phyloP scores from a whole-genome alignment of 2,888 invertebrate genomes.

The Dascillus cervinus region DNA sequence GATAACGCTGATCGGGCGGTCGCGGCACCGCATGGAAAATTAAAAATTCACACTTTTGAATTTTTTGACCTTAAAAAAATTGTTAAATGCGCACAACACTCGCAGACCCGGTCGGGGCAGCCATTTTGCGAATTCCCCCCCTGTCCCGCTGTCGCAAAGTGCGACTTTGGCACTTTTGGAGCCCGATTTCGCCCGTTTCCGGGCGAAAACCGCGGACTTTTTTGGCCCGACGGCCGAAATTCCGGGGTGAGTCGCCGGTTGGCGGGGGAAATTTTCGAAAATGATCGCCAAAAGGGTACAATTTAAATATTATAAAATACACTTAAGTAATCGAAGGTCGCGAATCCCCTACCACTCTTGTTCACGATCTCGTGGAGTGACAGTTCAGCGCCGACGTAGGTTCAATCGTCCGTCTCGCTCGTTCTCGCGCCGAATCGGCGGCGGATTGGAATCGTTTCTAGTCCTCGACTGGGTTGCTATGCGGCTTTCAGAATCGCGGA shows the following conservation, averaged over 20 bases:
- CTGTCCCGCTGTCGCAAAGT: constrained; percentile 27
- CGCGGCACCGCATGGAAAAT: background rate
- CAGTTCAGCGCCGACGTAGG: constrained; percentile 5
- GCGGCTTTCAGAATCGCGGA: constrained; percentile 17
- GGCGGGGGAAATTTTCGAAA: constrained; percentile 11
- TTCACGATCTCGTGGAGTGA: constrained; percentile 19
- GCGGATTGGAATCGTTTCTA: too few species aligned
- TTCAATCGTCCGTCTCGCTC: constrained; percentile 8
- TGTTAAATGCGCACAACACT: constrained; percentile 25
- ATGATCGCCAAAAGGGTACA: constrained; percentile 9
- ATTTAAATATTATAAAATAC: constrained; percentile 17
- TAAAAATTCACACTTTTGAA: constrained; percentile 10
- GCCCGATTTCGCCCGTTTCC: constrained; percentile 25
- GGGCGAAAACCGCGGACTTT: constrained; percentile 26
- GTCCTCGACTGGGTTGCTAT: constrained; percentile 19
- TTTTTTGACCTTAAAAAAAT: constrained; percentile 7
- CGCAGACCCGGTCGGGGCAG: constrained; percentile 24
- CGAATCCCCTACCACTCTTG: constrained; percentile 17
- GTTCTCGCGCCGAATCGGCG: constrained; percentile 4
- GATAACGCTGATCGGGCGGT: too few species aligned
- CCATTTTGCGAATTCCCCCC: constrained; percentile 37
- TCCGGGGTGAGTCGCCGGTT: constrained; percentile 4
- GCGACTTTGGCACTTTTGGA: constrained; percentile 32
- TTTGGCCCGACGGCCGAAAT: constrained; percentile 13
- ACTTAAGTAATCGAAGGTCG: constrained; percentile 19